Evolutionary conservation across 2,113 vertebrate genomes (phyloP).

Genomic region (Lepus europaeus): DNA sequence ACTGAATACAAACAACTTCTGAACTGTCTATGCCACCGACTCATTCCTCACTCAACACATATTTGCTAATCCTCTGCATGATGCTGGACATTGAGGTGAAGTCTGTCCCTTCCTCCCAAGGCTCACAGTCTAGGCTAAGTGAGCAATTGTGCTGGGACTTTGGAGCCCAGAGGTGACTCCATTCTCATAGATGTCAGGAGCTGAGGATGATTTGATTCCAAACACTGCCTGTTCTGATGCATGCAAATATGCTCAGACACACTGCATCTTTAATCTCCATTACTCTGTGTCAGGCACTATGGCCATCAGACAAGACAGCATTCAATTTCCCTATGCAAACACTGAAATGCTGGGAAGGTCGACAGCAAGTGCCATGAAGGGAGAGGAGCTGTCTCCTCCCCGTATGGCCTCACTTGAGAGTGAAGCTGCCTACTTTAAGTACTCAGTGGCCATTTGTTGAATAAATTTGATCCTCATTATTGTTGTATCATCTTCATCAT

Average conservation of each 20-base stretch:
- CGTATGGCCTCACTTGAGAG: fast-evolving
- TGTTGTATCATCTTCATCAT: neutral
- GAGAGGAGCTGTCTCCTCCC: neutral
- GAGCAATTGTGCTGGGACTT: too few species aligned
- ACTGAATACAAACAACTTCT: neutral
- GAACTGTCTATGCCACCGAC: neutral
- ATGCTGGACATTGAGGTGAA: neutral
- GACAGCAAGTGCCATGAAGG: neutral
- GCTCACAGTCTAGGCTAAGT: fast-evolving
- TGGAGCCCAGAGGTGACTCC: fast-evolving
- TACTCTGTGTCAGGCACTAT: neutral
- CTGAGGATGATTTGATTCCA: neutral
- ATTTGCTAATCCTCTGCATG: neutral
- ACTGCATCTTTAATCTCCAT: neutral
- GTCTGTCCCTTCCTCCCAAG: neutral
- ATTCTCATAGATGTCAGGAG: fast-evolving
- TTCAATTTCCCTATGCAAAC: fast-evolving
- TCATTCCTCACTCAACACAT: neutral
- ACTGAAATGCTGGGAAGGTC: neutral
- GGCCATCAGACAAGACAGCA: fast-evolving
- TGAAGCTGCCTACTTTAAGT: too few species aligned
- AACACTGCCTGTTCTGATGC: neutral
- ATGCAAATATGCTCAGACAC: neutral
- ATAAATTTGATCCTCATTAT: too few species aligned
- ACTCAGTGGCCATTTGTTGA: neutral